Conservation (phyloP, 2,888 invertebrate species). For the Drosophila paracracens region DNA sequence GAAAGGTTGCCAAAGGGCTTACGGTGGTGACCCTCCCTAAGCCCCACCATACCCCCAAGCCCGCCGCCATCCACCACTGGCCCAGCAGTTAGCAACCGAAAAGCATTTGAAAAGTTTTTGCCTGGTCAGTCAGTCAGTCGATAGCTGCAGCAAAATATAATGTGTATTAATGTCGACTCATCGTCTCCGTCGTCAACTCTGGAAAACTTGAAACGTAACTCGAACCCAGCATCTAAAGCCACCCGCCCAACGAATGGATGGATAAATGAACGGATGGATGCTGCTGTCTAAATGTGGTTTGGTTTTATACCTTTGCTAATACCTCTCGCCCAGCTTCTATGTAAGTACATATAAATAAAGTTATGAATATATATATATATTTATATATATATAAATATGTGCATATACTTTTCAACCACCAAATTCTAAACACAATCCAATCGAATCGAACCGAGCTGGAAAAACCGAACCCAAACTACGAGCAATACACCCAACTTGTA, state of each 20-base stretch:
- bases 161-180: constrained; percentile 77
- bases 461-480: constrained; percentile 49
- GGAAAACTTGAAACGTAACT: constrained; percentile 53
- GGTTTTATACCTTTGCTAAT: constrained; percentile 74
- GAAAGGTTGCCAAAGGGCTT: constrained; percentile 78
- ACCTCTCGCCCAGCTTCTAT: constrained; percentile 39
- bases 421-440: constrained; percentile 31
- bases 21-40: constrained; percentile 12
- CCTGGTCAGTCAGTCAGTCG: constrained; percentile 74
- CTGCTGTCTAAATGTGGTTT: constrained; percentile 44
- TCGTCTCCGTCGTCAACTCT: constrained; percentile 56
- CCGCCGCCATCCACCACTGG: neutral
- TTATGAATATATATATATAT: constrained; percentile 25
- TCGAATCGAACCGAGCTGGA: constrained; percentile 36
- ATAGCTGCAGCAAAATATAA: constrained; percentile 73
- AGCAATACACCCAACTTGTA: constrained; percentile 64
- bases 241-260: constrained; percentile 5
- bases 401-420: constrained; percentile 69
- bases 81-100: constrained; percentile 25
- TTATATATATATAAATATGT: constrained; percentile 24
- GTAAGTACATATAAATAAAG: constrained; percentile 20
- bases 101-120: constrained; percentile 69
- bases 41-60: neutral
- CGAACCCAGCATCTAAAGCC: constrained; percentile 21
- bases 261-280: constrained; percentile 14